A percentile compares a stretch with the other conserved stretches of the same genome.
Evolutionary conservation across 2,888 invertebrate species (phyloP).

Genomic region (Malthinus seriepunctatus): DNA sequence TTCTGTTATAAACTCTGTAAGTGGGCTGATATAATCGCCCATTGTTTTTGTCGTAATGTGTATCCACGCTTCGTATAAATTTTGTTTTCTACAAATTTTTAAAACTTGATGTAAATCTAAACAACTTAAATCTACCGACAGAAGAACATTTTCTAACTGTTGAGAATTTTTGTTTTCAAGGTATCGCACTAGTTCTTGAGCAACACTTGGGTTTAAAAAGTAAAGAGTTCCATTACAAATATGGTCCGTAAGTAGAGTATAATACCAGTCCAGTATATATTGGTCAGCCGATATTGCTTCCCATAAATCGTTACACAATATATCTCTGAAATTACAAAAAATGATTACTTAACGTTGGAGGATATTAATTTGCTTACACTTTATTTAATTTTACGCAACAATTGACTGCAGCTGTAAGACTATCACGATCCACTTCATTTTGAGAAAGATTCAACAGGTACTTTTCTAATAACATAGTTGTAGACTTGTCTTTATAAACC

Average conservation of each 20-base stretch:
- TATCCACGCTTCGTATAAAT: constrained; percentile 71
- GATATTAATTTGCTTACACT: constrained; percentile 54
- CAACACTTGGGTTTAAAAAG: constrained; percentile 68
- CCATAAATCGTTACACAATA: constrained; percentile 67
- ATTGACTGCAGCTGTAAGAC: constrained; percentile 54
- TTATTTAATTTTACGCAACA: constrained; percentile 57
- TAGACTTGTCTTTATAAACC: constrained; percentile 49
- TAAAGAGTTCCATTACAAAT: constrained; percentile 67
- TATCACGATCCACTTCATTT: constrained; percentile 52
- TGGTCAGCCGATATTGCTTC: constrained; percentile 60
- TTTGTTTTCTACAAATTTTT: constrained; percentile 58
- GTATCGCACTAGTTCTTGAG: constrained; percentile 72
- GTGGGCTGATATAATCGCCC: constrained; percentile 72
- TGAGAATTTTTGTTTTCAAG: constrained; percentile 63
- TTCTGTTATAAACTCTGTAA: constrained; percentile 67
- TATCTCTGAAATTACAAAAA: constrained; percentile 52
- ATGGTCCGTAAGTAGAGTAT: constrained; percentile 72
- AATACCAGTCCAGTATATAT: constrained; percentile 57
- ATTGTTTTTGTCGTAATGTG: constrained; percentile 80
- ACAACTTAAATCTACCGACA: constrained; percentile 73
- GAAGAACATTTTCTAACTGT: constrained; percentile 70
- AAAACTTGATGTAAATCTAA: constrained; percentile 77
- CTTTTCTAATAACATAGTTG: constrained; percentile 46
- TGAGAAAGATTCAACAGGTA: constrained; percentile 55
- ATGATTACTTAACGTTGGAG: not conserved